Conservation (phyloP, 2,113 vertebrate genomes). For the Pteronura brasiliensis region DNA sequence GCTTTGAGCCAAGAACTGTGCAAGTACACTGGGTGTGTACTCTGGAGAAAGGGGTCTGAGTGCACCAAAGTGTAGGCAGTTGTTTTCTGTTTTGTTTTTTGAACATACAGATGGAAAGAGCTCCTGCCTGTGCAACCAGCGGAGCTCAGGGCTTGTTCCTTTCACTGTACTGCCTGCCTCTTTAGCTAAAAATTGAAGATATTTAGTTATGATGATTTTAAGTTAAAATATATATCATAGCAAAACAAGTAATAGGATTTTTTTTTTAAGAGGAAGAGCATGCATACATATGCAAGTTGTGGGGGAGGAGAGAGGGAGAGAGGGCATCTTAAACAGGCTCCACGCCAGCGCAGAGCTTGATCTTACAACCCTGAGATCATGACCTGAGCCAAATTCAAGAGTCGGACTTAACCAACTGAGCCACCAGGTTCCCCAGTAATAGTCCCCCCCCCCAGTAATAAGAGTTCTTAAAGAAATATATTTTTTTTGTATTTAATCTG, state of each 20-base stretch:
- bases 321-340: neutral
- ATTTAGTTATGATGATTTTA: neutral
- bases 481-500: neutral
- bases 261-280: neutral
- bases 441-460: neutral
- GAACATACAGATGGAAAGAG: neutral
- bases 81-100: neutral
- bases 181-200: neutral
- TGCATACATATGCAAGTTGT: neutral
- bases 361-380: neutral
- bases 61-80: neutral
- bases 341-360: neutral
- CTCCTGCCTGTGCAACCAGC: neutral
- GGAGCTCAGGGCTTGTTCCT: neutral
- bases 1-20: neutral
- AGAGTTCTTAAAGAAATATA: neutral
- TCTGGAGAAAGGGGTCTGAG: neutral
- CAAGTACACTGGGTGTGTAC: neutral
- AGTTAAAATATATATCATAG: neutral
- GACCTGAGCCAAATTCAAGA: neutral
- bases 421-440: neutral
- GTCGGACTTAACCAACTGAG: neutral
- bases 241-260: neutral
- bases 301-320: neutral
- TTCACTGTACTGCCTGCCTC: neutral